Evolutionary conservation across 2,797 vertebrate genomes (phyloP).

Genomic region (Hypotaenidia philippensis): DNA sequence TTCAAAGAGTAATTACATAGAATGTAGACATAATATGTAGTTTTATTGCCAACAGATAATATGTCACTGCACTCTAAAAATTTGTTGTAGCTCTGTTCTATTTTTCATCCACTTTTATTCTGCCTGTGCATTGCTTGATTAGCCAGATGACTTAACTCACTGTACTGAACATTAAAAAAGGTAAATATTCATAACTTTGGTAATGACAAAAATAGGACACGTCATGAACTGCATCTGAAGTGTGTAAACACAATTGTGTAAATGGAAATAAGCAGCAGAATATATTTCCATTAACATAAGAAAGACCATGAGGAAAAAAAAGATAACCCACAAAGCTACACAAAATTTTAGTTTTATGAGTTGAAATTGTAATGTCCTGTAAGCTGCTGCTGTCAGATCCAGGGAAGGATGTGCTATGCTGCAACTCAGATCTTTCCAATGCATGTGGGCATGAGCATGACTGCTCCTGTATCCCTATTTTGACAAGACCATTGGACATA

Average conservation of each 20-base stretch:
- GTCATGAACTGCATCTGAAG: not conserved
- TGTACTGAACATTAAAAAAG: not conserved
- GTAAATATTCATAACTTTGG: not conserved
- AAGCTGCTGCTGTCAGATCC: not conserved
- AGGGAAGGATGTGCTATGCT: not conserved
- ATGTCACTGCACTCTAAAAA: conserved; percentile 20
- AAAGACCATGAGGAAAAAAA: not conserved
- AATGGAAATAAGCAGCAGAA: not conserved
- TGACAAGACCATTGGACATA: not conserved
- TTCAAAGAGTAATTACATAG: conserved; percentile 51
- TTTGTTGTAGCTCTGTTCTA: not conserved
- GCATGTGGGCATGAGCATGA: not conserved
- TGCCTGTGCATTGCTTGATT: not conserved
- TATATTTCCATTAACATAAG: not conserved
- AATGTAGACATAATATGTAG: conserved; percentile 39
- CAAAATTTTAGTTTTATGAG: not conserved
- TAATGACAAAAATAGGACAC: not conserved
- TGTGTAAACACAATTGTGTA: not conserved
- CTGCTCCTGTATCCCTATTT: not conserved
- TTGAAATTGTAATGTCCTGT: not conserved
- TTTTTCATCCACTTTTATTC: not conserved
- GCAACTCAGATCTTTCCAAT: not conserved
- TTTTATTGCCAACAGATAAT: conserved; percentile 37
- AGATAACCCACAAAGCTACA: not conserved
- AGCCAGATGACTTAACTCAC: not conserved